Conservation (phyloP, 2,113 vertebrate genomes). For the Synchiropus splendidus region DNA sequence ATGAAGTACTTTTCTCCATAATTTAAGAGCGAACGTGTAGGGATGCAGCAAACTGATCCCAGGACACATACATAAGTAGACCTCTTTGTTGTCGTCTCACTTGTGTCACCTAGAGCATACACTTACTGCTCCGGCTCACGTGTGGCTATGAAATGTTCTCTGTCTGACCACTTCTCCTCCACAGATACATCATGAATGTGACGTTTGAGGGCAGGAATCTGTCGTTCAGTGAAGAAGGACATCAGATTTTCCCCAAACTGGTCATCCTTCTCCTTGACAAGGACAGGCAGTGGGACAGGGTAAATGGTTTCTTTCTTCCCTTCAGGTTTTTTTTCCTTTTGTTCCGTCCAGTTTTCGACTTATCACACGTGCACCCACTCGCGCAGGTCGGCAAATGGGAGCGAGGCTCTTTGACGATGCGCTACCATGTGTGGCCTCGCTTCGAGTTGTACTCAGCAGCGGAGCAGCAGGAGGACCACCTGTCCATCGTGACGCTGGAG, state of each 20-base stretch:
- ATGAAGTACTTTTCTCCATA: too few species aligned
- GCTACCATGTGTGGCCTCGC: constrained; percentile 96
- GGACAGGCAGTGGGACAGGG: constrained; percentile 88
- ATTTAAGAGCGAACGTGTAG: too few species aligned
- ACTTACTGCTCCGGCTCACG: too few species aligned
- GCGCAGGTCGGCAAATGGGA: constrained; percentile 96
- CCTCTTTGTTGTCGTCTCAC: too few species aligned
- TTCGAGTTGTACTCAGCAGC: constrained; percentile 83
- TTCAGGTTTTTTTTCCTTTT: not conserved
- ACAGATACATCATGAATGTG: constrained; percentile 96
- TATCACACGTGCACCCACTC: constrained; percentile 23
- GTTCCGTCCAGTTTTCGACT: constrained; percentile 6
- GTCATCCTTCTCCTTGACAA: constrained; percentile 97
- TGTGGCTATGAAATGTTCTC: too few species aligned
- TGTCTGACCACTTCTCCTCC: constrained; percentile 29
- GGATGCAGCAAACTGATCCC: too few species aligned
- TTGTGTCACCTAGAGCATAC: too few species aligned
- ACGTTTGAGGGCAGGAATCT: constrained; percentile 97
- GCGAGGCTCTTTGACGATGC: constrained; percentile 88
- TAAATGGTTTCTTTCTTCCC: constrained; percentile 24
- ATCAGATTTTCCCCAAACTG: constrained; percentile 98
- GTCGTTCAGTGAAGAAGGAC: constrained; percentile 95
- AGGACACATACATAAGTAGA: too few species aligned
- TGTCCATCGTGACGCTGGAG: constrained; percentile 96
- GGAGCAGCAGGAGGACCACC: constrained; percentile 88